phyloP scores from a whole-genome alignment of 92 coral and sea anemone genomes.

The Palythoa caribaeorum region DNA sequence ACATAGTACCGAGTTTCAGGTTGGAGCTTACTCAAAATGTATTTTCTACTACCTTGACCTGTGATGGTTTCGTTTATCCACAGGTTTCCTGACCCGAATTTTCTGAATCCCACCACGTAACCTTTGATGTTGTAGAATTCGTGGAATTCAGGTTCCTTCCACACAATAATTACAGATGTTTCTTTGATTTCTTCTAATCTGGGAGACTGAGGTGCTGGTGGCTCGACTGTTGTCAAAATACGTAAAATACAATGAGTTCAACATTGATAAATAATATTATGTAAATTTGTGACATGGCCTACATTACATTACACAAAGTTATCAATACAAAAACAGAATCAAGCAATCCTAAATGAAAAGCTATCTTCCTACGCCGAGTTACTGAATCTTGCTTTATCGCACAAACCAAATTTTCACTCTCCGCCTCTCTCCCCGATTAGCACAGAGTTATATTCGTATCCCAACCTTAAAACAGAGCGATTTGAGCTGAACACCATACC shows the following conservation, averaged over 20 bases:
- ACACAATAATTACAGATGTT: conserved; percentile 18
- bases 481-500: no score
- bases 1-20: conserved; percentile 31
- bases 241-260: no score
- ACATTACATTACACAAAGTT: not conserved
- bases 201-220: conserved; percentile 27
- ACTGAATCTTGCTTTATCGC: no score
- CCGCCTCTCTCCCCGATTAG: no score
- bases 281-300: no score
- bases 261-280: no score
- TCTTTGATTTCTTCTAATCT: conserved; percentile 15
- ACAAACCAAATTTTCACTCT: no score
- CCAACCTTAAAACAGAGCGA: no score
- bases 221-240: conserved; percentile 4
- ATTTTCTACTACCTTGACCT: conserved; percentile 7
- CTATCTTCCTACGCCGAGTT: no score
- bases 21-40: not conserved
- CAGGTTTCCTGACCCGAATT: conserved; percentile 33
- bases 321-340: not conserved
- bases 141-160: conserved; percentile 20
- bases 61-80: conserved; percentile 7
- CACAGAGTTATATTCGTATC: no score
- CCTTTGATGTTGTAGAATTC: conserved; percentile 30
- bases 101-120: conserved; percentile 26
- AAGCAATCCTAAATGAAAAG: no score